Conservation (phyloP, 2,113 vertebrate genomes). For the Acrocephalus kingi region DNA sequence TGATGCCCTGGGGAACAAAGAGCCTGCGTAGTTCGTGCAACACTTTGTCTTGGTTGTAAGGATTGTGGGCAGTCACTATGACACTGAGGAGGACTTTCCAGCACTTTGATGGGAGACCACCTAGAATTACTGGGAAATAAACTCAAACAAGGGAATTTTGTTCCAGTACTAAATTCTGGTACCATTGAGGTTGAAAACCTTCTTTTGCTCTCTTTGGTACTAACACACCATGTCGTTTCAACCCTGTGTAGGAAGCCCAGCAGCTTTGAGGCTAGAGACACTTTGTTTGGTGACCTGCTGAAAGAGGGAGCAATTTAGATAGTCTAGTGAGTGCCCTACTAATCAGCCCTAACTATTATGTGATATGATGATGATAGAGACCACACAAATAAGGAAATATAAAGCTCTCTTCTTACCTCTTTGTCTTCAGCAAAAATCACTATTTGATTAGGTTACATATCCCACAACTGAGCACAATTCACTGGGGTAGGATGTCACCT, state of each 20-base stretch:
- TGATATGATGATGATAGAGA: not conserved
- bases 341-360: not conserved
- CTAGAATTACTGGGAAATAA: conserved; percentile 40
- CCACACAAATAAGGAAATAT: not conserved
- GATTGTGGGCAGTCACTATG: not conserved
- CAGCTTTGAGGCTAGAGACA: not conserved
- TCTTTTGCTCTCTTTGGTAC: not conserved
- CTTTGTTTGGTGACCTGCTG: not conserved
- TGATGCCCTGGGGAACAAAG: conserved; percentile 1
- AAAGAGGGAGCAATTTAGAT: not conserved
- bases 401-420: not conserved
- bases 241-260: not conserved
- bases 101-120: conserved; percentile 33
- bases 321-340: not conserved
- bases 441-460: not conserved
- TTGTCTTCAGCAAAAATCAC: not conserved
- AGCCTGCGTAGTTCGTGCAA: conserved; percentile 32
- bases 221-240: not conserved
- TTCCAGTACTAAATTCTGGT: not conserved
- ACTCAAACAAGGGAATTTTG: not conserved
- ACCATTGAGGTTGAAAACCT: not conserved
- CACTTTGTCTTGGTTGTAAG: conserved; percentile 34
- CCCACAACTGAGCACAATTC: not conserved
- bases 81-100: conserved; percentile 8
- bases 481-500: not conserved